phyloP scores from a whole-genome alignment of 2,888 invertebrate species.

The Myathropa florea region DNA sequence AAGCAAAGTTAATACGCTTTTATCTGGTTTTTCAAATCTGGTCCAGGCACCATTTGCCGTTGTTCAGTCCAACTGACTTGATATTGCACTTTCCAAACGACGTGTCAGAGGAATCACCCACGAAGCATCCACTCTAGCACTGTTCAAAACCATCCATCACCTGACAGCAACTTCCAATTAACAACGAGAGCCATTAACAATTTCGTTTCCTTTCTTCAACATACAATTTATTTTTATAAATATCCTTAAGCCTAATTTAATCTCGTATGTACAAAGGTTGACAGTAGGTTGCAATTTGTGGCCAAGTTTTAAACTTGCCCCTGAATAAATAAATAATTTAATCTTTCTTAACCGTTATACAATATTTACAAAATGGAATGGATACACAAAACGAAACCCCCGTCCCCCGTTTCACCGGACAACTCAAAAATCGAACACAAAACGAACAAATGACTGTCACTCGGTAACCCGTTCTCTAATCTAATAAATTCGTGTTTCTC shows the following conservation, averaged over 20 bases:
- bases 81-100: no score
- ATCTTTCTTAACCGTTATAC: not conserved
- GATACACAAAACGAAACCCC: not conserved
- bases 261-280: constrained; percentile 50
- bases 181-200: not conserved
- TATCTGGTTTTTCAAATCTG: no score
- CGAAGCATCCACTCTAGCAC: no score
- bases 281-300: constrained; percentile 37
- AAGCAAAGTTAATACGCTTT: no score
- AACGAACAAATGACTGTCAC: not conserved
- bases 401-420: no score
- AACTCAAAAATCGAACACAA: not conserved
- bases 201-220: not conserved
- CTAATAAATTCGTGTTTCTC: constrained; percentile 70
- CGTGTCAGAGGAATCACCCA: no score
- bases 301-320: constrained; percentile 40
- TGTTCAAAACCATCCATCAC: no score
- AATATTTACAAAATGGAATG: constrained; percentile 32
- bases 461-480: constrained; percentile 23
- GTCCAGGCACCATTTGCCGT: no score
- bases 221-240: constrained; percentile 42
- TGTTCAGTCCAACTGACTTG: no score
- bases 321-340: constrained; percentile 32
- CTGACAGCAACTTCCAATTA: no score
- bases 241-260: constrained; percentile 37